Conservation (phyloP, 1,140 invertebrate species). For the Hypothenemus hampei region DNA sequence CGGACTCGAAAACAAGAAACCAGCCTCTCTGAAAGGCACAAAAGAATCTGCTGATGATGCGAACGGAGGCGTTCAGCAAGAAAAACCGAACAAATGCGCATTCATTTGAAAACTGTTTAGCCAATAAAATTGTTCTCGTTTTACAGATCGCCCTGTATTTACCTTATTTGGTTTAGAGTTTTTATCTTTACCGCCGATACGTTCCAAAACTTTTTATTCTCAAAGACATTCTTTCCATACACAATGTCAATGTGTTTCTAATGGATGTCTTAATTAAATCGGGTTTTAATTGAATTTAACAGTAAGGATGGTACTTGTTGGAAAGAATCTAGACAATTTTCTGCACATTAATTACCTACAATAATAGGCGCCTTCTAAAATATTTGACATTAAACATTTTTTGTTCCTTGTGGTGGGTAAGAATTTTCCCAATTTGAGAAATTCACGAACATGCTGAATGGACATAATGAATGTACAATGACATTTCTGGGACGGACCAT, state of each 20-base stretch:
- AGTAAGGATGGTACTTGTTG: too few relatives aligned
- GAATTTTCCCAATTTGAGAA: too few relatives aligned
- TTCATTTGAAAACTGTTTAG: slow-evolving; percentile 25
- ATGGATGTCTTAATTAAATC: too few relatives aligned
- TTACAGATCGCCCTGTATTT: slow-evolving; percentile 18
- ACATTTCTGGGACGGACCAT: slow-evolving; percentile 15
- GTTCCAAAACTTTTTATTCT: too few relatives aligned
- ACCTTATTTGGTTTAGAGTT: slow-evolving; percentile 11
- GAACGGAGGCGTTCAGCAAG: slow-evolving; percentile 12
- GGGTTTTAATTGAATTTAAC: too few relatives aligned
- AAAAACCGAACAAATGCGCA: slow-evolving; percentile 27
- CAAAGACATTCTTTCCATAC: too few relatives aligned
- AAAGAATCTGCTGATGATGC: slow-evolving; percentile 17
- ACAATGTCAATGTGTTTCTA: too few relatives aligned
- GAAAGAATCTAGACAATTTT: too few relatives aligned
- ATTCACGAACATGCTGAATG: too few relatives aligned
- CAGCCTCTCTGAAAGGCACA: too few relatives aligned
- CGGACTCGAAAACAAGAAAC: slow-evolving; percentile 8
- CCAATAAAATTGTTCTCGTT: slow-evolving; percentile 23
- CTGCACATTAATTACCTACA: too few relatives aligned
- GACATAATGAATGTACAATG: slow-evolving; percentile 10
- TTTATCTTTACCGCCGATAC: not conserved
- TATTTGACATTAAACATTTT: not conserved
- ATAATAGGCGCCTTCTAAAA: not conserved
- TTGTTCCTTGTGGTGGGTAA: not conserved